Evolutionary conservation across 2,797 vertebrate species (phyloP), one percentile per base, ranked within the genome.

Genomic region (Parambassis ranga): DNA sequence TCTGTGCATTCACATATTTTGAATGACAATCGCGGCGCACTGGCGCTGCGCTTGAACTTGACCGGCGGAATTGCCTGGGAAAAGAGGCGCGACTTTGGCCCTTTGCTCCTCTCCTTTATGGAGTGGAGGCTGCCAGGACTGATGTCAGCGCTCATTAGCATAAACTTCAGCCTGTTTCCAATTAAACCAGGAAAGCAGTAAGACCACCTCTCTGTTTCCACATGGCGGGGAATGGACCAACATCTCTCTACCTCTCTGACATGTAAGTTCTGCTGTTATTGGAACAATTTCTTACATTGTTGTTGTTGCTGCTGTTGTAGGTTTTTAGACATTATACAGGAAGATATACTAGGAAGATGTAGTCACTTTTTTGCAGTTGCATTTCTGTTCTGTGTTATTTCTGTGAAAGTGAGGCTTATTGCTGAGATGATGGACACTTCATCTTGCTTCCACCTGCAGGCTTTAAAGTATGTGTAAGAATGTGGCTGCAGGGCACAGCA

Each of bases 41-140:
- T 35, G 71, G 78, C 59, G 56, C 72, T 83, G 90, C 57, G 86
- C 88, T 92, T 93, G 92, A 93, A 93, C 93, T 94, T 94, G 92
- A 92, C 91, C 88, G 87, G 80, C 51, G 57, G 85, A 85, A 71
- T 60, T 84, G 87, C 86, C 79, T 91, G 85, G 84, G 89, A 91
- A 92, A 87, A 77, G 87, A 90, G 88, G 87, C 77, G 74, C 81
- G 87, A 88, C 81, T 87, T 86, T 90, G 81, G 69, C 90, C 91
- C 81, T 81, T 85, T 86, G 79, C 83, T 78, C 87, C 81, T 67
- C 72, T 86, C 87, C 63, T 89, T 91, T 89, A 89, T 90, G 71
- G 61, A 63, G 65, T 27, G 69, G 79, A 74, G 86, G 79, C 87
- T 79, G 84, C 71, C 70, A 64, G 79, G 88, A 85, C 89, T 91